A percentile compares a stretch with the other conserved stretches of the same genome.
Conservation (phyloP, 2,797 vertebrate species). For the Selene dorsalis region DNA sequence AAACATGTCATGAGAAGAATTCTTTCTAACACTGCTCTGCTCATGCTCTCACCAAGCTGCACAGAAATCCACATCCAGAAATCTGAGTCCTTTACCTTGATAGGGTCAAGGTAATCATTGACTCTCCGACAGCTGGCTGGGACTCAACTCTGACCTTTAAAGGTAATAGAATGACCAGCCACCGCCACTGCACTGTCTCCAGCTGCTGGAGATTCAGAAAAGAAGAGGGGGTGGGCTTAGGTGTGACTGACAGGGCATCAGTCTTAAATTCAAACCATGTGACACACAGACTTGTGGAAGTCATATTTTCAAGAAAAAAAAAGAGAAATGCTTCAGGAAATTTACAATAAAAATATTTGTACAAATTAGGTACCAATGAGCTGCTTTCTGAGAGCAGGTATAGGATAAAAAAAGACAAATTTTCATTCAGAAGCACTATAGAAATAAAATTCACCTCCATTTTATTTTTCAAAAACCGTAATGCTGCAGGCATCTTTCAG, state of each 20-base stretch:
- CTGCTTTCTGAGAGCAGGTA: too few species aligned
- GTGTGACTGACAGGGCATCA: background rate
- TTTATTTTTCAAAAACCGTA: too few species aligned
- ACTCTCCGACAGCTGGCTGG: background rate
- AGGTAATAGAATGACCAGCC: conserved; percentile 11
- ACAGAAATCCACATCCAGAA: background rate
- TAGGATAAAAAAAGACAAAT: too few species aligned
- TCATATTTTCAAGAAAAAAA: background rate
- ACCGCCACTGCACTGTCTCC: background rate
- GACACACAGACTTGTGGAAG: too few species aligned
- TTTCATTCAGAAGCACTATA: too few species aligned
- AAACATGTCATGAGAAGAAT: background rate
- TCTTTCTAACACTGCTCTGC: background rate
- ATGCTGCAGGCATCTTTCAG: too few species aligned
- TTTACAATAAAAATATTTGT: background rate
- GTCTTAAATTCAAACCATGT: background rate
- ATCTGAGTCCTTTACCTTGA: background rate
- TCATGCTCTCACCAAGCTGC: background rate
- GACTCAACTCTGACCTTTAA: conserved; percentile 32
- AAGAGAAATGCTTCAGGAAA: background rate
- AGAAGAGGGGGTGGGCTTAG: background rate
- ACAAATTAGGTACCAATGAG: background rate
- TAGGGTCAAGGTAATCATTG: background rate
- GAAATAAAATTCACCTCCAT: too few species aligned
- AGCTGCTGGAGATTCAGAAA: background rate